Conservation (phyloP, 37 sponge, comb jelly and placozoan genomes). For the Halichondria panicea region DNA sequence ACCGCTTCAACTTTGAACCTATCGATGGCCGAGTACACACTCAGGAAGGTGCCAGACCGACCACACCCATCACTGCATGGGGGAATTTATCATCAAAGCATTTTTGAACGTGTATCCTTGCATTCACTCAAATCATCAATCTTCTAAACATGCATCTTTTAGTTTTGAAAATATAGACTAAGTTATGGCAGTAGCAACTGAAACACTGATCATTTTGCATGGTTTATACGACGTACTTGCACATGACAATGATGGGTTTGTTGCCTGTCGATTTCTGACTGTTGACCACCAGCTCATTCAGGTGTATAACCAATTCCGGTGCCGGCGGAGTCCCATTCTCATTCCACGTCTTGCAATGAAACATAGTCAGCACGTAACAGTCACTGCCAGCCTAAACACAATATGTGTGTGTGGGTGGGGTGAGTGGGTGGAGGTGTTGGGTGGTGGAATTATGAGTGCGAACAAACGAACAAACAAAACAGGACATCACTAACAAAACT, state of each 20-base stretch:
- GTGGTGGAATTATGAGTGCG: too few relatives aligned
- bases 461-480: too few relatives aligned
- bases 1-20: slow-evolving; percentile 67
- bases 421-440: too few relatives aligned
- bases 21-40: slow-evolving; percentile 58
- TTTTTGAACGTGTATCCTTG: neutral
- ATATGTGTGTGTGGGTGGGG: too few relatives aligned
- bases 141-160: neutral
- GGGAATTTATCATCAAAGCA: neutral
- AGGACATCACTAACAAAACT: too few relatives aligned
- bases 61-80: slow-evolving; percentile 66
- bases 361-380: too few relatives aligned
- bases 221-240: slow-evolving; percentile 39
- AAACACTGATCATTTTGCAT: neutral
- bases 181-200: neutral
- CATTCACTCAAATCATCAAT: neutral
- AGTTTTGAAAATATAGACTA: neutral
- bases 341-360: slow-evolving; percentile 48
- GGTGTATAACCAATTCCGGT: slow-evolving; percentile 17
- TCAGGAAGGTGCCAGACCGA: slow-evolving; percentile 53
- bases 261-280: slow-evolving; percentile 52
- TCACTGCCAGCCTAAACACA: too few relatives aligned
- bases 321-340: slow-evolving; percentile 24
- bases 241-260: slow-evolving; percentile 54
- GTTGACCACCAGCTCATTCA: slow-evolving; percentile 32